Percentiles rank a stretch among this genome's conserved stretches.
phyloP scores from a whole-genome alignment of 2,888 invertebrate genomes.

The Chymomyza amoena region DNA sequence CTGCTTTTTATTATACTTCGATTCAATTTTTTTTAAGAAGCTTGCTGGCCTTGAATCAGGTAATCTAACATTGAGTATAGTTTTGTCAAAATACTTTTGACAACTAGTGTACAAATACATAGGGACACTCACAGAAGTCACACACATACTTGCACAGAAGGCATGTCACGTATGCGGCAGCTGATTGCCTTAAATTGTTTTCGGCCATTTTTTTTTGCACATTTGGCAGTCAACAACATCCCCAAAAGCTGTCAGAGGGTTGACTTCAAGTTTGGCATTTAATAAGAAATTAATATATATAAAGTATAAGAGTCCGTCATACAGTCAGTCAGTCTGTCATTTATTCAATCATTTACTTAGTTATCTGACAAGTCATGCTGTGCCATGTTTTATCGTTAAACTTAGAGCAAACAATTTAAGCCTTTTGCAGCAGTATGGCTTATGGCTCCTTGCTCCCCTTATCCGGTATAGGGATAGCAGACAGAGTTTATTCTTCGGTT shows the following conservation, averaged over 20 bases:
- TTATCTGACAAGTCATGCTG: constrained; percentile 1
- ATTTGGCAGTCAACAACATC: constrained; percentile 42
- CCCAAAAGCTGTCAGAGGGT: constrained; percentile 33
- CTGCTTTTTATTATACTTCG: too few relatives aligned
- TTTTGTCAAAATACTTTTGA: too few relatives aligned
- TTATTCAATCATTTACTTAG: constrained; percentile 1
- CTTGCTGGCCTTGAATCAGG: too few relatives aligned
- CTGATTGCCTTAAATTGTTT: constrained; percentile 71
- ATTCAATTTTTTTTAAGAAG: too few relatives aligned
- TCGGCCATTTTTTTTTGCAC: constrained; percentile 50
- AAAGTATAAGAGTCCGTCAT: constrained; percentile 19
- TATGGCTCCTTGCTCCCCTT: neutral
- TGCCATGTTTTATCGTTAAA: neutral
- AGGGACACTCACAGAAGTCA: neutral
- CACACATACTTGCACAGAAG: neutral
- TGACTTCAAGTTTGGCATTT: constrained; percentile 35
- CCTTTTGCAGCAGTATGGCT: neutral
- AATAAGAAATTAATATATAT: constrained; percentile 53
- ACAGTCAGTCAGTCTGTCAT: constrained; percentile 9
- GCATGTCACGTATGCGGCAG: constrained; percentile 49
- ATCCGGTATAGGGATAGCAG: neutral
- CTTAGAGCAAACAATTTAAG: neutral
- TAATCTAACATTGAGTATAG: too few relatives aligned
- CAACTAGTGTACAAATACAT: neutral
- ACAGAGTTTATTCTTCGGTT: too few relatives aligned